phyloP scores from a whole-genome alignment of 2,888 invertebrate genomes.

The Cacoxenus indagator region DNA sequence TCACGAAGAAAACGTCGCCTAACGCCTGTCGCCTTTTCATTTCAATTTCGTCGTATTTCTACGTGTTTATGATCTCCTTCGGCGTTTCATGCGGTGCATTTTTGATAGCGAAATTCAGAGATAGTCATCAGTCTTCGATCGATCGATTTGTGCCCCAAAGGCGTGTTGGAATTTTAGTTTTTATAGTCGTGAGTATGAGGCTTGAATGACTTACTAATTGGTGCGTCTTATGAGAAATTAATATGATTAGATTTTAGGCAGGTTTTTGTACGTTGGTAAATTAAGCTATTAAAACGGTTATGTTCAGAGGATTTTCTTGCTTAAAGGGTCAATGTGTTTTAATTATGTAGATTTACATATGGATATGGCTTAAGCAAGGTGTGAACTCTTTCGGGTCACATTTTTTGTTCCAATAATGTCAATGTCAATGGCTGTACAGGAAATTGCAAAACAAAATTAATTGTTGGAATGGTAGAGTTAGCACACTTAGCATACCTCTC shows the following conservation, averaged over 20 bases:
- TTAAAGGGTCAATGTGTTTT: too few species aligned
- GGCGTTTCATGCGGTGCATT: slow-evolving; percentile 50
- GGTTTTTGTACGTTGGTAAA: background rate
- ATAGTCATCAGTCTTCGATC: slow-evolving; percentile 7
- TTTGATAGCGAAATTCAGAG: slow-evolving; percentile 41
- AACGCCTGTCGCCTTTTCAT: slow-evolving; percentile 9
- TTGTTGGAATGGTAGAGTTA: too few species aligned
- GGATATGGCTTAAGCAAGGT: too few species aligned
- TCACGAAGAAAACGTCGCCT: background rate
- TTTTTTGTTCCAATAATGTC: too few species aligned
- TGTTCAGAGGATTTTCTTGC: background rate
- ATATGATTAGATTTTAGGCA: slow-evolving; percentile 39
- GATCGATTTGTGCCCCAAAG: background rate
- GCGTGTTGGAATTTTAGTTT: slow-evolving; percentile 21
- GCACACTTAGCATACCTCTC: too few species aligned
- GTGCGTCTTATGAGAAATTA: slow-evolving; percentile 54
- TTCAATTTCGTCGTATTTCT: slow-evolving; percentile 1
- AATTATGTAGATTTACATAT: too few species aligned
- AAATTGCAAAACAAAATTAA: too few species aligned
- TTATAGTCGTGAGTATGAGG: slow-evolving; percentile 47
- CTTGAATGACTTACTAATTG: slow-evolving; percentile 55
- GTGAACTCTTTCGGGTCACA: too few species aligned
- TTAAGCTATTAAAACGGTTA: background rate
- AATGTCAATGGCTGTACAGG: too few species aligned
- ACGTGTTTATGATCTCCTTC: slow-evolving; percentile 47